Evolutionary conservation across 2,113 vertebrate genomes (phyloP).

Genomic region (Halcyon senegalensis): DNA sequence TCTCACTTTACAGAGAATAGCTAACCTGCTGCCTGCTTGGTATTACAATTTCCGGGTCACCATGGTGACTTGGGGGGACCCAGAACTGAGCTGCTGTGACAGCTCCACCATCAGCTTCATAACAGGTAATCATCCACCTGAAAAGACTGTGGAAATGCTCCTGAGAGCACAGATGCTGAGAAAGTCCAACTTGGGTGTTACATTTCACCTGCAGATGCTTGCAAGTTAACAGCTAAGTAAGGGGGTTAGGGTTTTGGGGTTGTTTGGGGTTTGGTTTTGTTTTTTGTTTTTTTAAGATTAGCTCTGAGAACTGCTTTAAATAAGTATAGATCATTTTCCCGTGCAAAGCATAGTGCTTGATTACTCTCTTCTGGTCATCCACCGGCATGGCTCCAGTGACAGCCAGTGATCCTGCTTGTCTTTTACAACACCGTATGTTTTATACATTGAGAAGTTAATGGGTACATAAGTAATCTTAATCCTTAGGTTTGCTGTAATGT

Average conservation of each 20-base stretch:
- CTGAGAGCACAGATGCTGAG: neutral
- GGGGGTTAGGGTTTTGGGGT: neutral
- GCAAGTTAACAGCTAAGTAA: neutral
- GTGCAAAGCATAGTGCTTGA: neutral
- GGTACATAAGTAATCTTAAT: neutral
- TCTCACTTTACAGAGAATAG: conserved; percentile 81
- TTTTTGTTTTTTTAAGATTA: neutral
- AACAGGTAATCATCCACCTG: conserved; percentile 79
- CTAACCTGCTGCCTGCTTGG: conserved; percentile 92
- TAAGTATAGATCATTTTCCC: neutral
- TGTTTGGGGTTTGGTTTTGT: neutral
- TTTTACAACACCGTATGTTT: neutral
- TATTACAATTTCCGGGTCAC: conserved; percentile 96
- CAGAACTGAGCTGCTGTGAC: conserved; percentile 91
- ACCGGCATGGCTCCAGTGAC: neutral
- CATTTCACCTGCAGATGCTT: neutral
- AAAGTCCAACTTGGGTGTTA: neutral
- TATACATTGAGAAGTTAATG: neutral
- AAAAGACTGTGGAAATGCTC: neutral
- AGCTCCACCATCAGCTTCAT: conserved; percentile 91
- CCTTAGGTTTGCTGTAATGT: neutral
- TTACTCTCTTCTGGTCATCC: neutral
- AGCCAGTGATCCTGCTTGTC: neutral
- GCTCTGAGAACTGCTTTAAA: neutral
- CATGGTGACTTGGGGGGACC: conserved; percentile 96